phyloP scores from a whole-genome alignment of 2,797 vertebrate genomes.

The Bradypodion pumilum region DNA sequence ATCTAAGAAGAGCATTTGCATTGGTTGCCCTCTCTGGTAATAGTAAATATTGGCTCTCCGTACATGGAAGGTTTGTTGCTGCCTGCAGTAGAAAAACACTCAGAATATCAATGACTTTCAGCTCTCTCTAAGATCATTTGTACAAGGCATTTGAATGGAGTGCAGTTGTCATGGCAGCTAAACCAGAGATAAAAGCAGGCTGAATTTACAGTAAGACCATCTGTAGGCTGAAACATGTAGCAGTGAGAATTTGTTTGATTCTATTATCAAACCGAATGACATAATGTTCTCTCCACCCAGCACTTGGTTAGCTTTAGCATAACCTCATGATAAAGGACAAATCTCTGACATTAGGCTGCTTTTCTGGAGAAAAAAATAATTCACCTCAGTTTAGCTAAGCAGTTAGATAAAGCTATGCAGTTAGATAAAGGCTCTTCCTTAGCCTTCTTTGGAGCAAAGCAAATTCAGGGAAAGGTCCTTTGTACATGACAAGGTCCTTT shows the following conservation, averaged over 20 bases:
- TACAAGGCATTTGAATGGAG: constrained; percentile 41
- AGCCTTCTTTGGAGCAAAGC: neutral
- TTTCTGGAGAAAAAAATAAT: constrained; percentile 25
- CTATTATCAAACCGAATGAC: constrained; percentile 4
- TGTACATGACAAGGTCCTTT: neutral
- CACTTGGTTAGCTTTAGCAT: neutral
- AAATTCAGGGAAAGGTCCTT: neutral
- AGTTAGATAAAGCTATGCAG: constrained; percentile 8
- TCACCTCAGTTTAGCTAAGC: constrained; percentile 3
- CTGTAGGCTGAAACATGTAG: constrained; percentile 20
- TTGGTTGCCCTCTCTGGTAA: constrained; percentile 41
- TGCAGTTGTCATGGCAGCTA: constrained; percentile 72
- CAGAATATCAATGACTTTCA: constrained; percentile 62
- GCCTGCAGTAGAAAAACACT: constrained; percentile 58
- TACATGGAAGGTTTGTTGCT: constrained; percentile 32
- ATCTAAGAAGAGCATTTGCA: constrained; percentile 34
- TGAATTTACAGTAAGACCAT: constrained; percentile 55
- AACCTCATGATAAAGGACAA: neutral
- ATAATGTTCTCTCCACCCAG: constrained; percentile 27
- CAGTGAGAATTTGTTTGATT: constrained; percentile 34
- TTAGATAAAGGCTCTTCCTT: constrained; percentile 6
- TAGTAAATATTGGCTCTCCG: constrained; percentile 49
- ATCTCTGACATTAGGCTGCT: neutral
- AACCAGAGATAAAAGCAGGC: constrained; percentile 51
- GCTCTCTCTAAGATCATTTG: constrained; percentile 52